phyloP scores from a whole-genome alignment of 2,888 invertebrate genomes.

The Ellobium chinense region DNA sequence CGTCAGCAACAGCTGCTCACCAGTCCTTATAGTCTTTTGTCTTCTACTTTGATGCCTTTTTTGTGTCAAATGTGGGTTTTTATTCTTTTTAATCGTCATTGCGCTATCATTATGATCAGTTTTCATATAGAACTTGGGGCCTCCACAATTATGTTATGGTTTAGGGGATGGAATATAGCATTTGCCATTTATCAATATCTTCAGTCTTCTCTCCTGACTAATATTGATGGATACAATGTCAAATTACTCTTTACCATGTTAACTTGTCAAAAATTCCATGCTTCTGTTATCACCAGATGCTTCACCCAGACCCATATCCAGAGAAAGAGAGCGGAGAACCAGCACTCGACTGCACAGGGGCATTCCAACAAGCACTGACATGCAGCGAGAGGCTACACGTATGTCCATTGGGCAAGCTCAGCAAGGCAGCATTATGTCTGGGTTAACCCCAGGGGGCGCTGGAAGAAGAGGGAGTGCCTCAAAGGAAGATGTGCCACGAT shows the following conservation, averaged over 20 bases:
- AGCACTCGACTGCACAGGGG: constrained; percentile 76
- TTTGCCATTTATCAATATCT: no score
- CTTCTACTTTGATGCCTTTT: no score
- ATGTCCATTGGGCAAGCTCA: constrained; percentile 67
- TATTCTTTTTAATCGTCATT: no score
- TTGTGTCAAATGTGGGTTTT: no score
- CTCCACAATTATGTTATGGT: no score
- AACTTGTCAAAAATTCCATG: background rate
- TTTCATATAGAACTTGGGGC: no score
- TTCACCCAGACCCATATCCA: constrained; percentile 74
- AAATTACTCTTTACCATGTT: background rate
- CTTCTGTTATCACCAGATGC: constrained; percentile 61
- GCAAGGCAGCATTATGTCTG: constrained; percentile 60
- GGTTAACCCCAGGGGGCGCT: constrained; percentile 59
- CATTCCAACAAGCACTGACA: constrained; percentile 70
- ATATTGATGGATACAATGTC: no score
- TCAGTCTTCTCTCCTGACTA: no score
- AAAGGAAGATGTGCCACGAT: constrained; percentile 70
- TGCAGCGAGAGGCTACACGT: constrained; percentile 66
- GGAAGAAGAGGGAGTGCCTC: constrained; percentile 74
- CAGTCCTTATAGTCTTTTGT: no score
- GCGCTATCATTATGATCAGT: no score
- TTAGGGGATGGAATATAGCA: no score
- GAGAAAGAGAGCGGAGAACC: constrained; percentile 74
- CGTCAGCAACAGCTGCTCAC: no score